Evolutionary conservation across 2,797 vertebrate species (phyloP).

Genomic region (Bufotes viridis): DNA sequence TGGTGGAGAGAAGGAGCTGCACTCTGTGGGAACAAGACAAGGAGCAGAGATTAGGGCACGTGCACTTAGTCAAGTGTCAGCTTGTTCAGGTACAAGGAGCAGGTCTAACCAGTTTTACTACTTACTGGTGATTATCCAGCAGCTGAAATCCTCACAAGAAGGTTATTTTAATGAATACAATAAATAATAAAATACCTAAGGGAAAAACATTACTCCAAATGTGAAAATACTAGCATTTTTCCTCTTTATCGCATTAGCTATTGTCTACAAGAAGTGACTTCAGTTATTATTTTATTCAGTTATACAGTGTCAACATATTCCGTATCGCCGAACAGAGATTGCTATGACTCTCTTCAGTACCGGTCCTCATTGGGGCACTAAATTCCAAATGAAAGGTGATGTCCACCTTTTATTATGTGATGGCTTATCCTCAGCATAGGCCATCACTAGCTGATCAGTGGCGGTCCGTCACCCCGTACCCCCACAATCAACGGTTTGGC

Average conservation of each 20-base stretch:
- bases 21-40: constrained; percentile 79
- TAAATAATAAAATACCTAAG: too few species aligned
- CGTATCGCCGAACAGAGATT: too few species aligned
- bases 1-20: constrained; percentile 94
- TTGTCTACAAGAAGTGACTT: not conserved
- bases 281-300: too few species aligned
- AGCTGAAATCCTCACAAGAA: not conserved
- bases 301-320: not conserved
- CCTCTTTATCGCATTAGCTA: not conserved
- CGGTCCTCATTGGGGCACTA: too few species aligned
- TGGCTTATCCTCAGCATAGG: too few species aligned
- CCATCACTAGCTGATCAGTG: too few species aligned
- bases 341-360: too few species aligned
- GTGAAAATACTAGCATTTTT: not conserved
- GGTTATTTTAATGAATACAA: not conserved
- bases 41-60: constrained; percentile 19
- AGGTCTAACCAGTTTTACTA: not conserved
- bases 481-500: too few species aligned
- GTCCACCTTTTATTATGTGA: too few species aligned
- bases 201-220: too few species aligned
- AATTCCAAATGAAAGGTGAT: too few species aligned
- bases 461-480: too few species aligned
- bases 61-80: not conserved
- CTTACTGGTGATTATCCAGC: not conserved
- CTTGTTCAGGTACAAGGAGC: not conserved